Base-by-base conservation (phyloP, 1,140 invertebrate species). In the Lutraria rhynchaena region DNA sequence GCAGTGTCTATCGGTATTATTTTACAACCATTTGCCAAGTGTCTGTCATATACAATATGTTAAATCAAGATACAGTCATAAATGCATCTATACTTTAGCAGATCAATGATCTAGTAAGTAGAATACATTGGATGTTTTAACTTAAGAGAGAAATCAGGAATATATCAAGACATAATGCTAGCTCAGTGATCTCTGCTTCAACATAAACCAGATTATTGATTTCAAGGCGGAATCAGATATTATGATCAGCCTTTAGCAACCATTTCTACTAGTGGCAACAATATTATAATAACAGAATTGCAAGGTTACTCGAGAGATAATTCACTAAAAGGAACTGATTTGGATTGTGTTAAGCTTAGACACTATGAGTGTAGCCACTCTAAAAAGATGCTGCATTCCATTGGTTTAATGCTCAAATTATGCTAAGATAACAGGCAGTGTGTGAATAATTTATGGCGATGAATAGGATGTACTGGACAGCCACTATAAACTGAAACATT, bases 401-500 rank as follows among this genome's bases (percentile, higher is more conserved):
- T 74, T 57, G 74, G 46, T 44, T 77, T 63, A 19, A 53, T 49
- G 49, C 80, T 85, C 78, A 85, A 83, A 87, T 87, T 87, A 87
- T 87, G 85, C 75, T 70, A 83, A 82, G 33, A 82, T 83, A 78
- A 75, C 82, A 60, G 81, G 75, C 63, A 73, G 78, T 61, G 74
- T 81, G 82, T 87, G 86, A 87, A 87, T 87, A 83, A 87, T 87
- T 87, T 85, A 87, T 87, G 58, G 69, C 22, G 46, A 78, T 78
- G 61, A 46, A 19, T 65, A 33, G 17, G 19, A 65, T 41, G 37
- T 31, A 65, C 61, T 65, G 61, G 61, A 65, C 61, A 44, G 37
- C 61, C 24, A 22, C 15, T 44, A 7, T 4, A 55, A 3, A 37
- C 61, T 44, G 37, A 41, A 41, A 41, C 37, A 41, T 41, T 7